phyloP scores from a whole-genome alignment of 2,113 vertebrate species.

The Pardalotus punctatus region DNA sequence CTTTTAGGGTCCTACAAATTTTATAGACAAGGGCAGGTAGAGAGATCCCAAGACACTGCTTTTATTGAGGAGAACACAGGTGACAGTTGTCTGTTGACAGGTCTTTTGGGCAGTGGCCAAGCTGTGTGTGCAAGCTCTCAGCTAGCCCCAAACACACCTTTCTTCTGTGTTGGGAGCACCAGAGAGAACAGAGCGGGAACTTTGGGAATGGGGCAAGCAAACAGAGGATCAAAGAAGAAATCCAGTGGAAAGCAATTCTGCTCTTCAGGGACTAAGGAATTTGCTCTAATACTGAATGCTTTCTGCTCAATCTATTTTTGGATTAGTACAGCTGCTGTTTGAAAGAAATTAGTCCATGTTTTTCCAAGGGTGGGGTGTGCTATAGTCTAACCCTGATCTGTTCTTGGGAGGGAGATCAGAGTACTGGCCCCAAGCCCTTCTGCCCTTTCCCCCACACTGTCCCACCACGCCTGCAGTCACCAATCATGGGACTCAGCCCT shows the following conservation, averaged over 20 bases:
- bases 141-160: background rate
- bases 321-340: background rate
- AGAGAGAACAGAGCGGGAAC: background rate
- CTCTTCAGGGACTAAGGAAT: background rate
- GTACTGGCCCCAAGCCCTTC: background rate
- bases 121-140: no score
- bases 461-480: background rate
- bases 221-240: background rate
- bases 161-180: background rate
- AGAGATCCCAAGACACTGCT: background rate
- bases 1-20: background rate
- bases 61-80: background rate
- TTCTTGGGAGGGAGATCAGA: background rate
- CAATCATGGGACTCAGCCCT: fast-evolving
- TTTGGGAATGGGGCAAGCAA: background rate
- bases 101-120: background rate
- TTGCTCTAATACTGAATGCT: background rate
- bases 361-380: background rate
- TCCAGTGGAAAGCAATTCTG: background rate
- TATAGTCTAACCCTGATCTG: fast-evolving
- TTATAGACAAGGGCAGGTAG: background rate
- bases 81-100: background rate
- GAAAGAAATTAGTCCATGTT: background rate
- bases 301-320: background rate
- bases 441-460: background rate